Percentiles rank a stretch among this genome's conserved stretches.
phyloP scores from a whole-genome alignment of 2,888 invertebrate genomes.

The Phengaris arion region DNA sequence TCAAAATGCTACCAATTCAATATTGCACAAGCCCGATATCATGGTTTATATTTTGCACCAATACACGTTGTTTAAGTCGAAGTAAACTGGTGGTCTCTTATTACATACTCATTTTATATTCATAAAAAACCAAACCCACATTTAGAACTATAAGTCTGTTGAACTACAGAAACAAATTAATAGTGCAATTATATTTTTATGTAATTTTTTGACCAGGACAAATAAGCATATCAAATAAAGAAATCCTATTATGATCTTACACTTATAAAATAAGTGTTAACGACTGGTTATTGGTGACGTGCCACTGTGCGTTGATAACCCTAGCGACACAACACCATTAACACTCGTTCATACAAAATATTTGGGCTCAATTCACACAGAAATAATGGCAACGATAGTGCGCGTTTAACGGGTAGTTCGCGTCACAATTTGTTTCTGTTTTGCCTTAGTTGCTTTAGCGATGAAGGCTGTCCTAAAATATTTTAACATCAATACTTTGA shows the following conservation, averaged over 20 bases:
- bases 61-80: not conserved
- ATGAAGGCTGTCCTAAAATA: not conserved
- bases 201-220: not conserved
- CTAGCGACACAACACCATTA: not conserved
- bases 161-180: not conserved
- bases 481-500: not conserved
- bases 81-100: not conserved
- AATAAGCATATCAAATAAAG: not conserved
- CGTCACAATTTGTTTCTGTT: not conserved
- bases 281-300: not conserved
- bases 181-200: not conserved
- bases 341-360: not conserved
- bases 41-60: not conserved
- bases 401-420: not conserved
- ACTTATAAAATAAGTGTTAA: not conserved
- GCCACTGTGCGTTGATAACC: not conserved
- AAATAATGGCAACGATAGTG: not conserved
- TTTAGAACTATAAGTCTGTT: not conserved
- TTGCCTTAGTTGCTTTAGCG: not conserved
- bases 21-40: conserved; percentile 25
- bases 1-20: too few relatives aligned
- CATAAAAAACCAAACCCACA: not conserved
- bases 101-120: not conserved
- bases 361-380: not conserved
- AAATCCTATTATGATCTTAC: not conserved